A percentile compares a stretch with the other conserved stretches of the same genome.
Evolutionary conservation across 2,888 invertebrate genomes (phyloP).

Genomic region (Habrosyne pyritoides): DNA sequence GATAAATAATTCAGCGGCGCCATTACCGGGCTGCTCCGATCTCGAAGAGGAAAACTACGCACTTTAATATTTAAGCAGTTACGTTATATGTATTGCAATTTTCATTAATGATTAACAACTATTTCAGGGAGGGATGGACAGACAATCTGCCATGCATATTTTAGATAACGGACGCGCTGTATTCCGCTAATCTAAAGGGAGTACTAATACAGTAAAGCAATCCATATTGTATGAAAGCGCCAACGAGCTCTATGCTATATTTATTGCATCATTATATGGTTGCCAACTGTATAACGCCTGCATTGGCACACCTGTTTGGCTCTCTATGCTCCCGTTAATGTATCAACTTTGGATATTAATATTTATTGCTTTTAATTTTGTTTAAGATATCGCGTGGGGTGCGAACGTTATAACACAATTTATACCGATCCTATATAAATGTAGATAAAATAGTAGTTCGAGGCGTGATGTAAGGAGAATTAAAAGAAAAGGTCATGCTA

Average conservation of each 20-base stretch:
- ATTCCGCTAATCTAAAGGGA: conserved; percentile 65
- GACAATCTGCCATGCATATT: conserved; percentile 55
- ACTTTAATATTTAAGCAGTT: conserved; percentile 74
- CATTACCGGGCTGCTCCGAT: conserved; percentile 65
- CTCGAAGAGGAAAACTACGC: conserved; percentile 67
- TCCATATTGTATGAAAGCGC: conserved; percentile 59
- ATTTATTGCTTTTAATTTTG: conserved; percentile 21
- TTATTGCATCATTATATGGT: conserved; percentile 50
- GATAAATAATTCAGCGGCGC: conserved; percentile 75
- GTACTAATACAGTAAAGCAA: conserved; percentile 57
- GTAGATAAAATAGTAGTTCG: not conserved
- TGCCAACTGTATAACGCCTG: conserved; percentile 25
- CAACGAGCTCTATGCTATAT: conserved; percentile 50
- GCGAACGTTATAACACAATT: conserved; percentile 3
- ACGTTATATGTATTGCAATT: conserved; percentile 83
- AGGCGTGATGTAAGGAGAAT: not conserved
- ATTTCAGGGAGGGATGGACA: conserved; percentile 59
- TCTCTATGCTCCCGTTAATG: conserved; percentile 28
- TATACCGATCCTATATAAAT: not conserved
- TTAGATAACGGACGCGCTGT: conserved; percentile 55
- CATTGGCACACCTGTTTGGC: conserved; percentile 35
- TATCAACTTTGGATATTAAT: conserved; percentile 25
- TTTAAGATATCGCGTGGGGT: conserved; percentile 12
- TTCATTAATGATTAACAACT: conserved; percentile 77
- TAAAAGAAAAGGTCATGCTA: not conserved